Conservation (phyloP, 1,140 invertebrate species). For the Branchinecta lynchi region DNA sequence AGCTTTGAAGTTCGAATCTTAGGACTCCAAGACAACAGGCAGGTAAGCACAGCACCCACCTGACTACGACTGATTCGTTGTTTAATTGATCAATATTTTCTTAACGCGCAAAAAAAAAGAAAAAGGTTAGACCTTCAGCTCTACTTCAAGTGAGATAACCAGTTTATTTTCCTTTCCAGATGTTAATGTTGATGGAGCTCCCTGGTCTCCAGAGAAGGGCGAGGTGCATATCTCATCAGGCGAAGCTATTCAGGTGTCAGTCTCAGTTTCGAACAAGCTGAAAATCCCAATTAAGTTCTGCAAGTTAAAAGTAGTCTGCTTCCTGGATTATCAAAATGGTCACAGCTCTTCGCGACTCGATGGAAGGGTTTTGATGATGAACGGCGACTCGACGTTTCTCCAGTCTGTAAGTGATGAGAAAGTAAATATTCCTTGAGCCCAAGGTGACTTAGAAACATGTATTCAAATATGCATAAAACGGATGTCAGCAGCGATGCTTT, state of each 20-base stretch:
- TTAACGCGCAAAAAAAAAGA: too few species aligned
- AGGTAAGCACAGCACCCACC: too few species aligned
- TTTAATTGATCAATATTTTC: too few species aligned
- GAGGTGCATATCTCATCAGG: constrained; percentile 30
- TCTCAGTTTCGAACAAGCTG: constrained; percentile 1
- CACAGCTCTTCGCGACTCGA: neutral
- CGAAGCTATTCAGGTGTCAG: neutral
- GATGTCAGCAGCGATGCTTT: too few species aligned
- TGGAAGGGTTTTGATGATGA: neutral
- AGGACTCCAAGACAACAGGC: too few species aligned
- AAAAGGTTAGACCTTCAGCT: too few species aligned
- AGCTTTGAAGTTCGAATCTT: too few species aligned
- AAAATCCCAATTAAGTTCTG: neutral
- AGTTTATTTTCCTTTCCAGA: constrained; percentile 36
- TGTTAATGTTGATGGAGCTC: constrained; percentile 46
- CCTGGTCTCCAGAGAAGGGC: constrained; percentile 55
- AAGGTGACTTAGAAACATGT: too few species aligned
- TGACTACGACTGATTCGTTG: too few species aligned
- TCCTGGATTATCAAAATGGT: neutral
- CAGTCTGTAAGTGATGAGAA: neutral
- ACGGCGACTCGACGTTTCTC: neutral
- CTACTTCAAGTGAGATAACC: too few species aligned
- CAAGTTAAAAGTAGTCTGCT: neutral
- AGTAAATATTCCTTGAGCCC: constrained; percentile 4
- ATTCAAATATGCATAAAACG: too few species aligned